A percentile compares a stretch with the other conserved stretches of the same genome.
These are phyloP conservation scores for Corvus hawaiiensis DNA, from an alignment of 2,113 vertebrate species.

Conservation along the genomic window DNA sequence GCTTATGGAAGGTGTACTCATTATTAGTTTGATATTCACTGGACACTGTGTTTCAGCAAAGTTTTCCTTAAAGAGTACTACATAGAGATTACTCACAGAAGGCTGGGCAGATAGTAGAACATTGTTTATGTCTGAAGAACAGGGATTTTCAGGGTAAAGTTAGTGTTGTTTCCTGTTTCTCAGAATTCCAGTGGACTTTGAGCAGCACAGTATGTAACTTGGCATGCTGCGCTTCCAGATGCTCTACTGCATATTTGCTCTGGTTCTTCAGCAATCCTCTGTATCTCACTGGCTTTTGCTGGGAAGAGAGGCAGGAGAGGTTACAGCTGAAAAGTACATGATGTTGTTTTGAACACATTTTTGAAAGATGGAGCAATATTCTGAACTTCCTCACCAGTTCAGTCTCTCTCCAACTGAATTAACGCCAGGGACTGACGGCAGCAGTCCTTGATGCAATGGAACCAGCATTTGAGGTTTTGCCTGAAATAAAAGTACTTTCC, in stretches of 20 bases:
- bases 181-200: constrained; percentile 21
- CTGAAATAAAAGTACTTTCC: not conserved
- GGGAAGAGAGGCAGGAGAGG: not conserved
- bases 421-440: not conserved
- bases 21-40: not conserved
- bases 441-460: not conserved
- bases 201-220: not conserved
- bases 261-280: not conserved
- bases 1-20: not conserved
- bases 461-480: not conserved
- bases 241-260: not conserved
- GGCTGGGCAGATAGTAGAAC: not conserved
- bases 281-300: not conserved
- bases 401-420: not conserved
- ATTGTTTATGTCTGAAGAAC: not conserved
- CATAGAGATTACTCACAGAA: not conserved
- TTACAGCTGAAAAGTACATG: constrained; percentile 3
- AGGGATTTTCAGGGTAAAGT: not conserved
- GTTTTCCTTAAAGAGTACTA: not conserved
- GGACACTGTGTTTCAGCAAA: not conserved
- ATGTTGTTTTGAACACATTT: constrained; percentile 10
- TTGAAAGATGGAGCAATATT: not conserved
- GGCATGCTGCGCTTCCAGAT: not conserved
- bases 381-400: not conserved
- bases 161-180: not conserved